Conservation (phyloP, 2,113 vertebrate species). For the Hemibates koningsi region DNA sequence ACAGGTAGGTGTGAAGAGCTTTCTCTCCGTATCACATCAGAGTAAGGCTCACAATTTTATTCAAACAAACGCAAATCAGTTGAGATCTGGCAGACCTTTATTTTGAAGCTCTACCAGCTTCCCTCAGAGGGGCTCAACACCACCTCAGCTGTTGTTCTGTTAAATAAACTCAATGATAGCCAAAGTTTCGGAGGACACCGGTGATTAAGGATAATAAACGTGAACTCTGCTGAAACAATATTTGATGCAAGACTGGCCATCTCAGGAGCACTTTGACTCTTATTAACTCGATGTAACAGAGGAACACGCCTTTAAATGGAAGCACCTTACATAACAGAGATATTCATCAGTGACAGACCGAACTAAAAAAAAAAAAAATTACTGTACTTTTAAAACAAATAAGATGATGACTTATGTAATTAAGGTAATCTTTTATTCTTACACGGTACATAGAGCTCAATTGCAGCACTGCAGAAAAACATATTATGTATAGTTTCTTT, state of each 20-base stretch:
- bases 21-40: background rate
- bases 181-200: background rate
- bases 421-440: background rate
- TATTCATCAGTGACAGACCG: background rate
- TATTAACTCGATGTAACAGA: background rate
- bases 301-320: background rate
- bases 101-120: background rate
- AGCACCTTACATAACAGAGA: background rate
- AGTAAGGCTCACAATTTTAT: background rate
- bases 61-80: conserved; percentile 45
- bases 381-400: background rate
- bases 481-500: background rate
- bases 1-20: background rate
- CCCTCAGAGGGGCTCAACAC: background rate
- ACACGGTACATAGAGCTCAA: background rate
- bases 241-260: background rate
- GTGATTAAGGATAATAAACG: conserved; percentile 55
- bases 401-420: background rate
- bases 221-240: conserved; percentile 19
- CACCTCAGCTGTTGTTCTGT: conserved; percentile 6
- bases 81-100: conserved; percentile 1
- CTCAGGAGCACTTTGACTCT: conserved; percentile 11
- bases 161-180: conserved; percentile 18
- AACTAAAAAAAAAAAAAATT: background rate
- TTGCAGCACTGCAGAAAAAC: background rate